Base-by-base conservation (phyloP, 2,888 invertebrate genomes). In the Unio pictorum region DNA sequence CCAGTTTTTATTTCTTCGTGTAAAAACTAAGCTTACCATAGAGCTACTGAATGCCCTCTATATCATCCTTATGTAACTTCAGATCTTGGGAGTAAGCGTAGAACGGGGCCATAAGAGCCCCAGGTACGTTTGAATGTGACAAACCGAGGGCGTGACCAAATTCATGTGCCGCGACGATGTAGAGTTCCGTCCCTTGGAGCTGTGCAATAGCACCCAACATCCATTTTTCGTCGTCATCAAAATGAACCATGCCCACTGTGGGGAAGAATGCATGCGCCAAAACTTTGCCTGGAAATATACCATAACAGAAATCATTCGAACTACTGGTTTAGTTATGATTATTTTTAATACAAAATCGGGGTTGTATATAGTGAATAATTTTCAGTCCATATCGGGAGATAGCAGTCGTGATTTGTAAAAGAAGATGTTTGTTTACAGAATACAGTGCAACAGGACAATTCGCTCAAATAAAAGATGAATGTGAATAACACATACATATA, bases 251-350 rank as follows among this genome's bases (percentile, higher is more conserved):
- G 0, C 89, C 89, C 7, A 77, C 74, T 55, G 86, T 86, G 3
- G 88, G 88, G 78, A 82, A 88, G 75, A 83, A 88, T 8, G 88
- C 88, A 68, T 88, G 88, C 0, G 87, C 88, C 60, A 87, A 69
- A 15, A 83, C 80, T 1, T 84, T 81, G 64, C 83, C 85, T 86
- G 76, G 3, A 64, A 64, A 11, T 1, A 45, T 11, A 45, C 45
- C 45, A 11, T 45, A 45, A 45, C 11, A 45, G 11, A 45, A 11
- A 0, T 11, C 45, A 11, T 45, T 45, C 1, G 11, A 45, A 45
- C 1, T 45, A 45, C 8, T 45, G 45, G 11, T 11, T 45, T 11
- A 45, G 45, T 45, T 45, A 45, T 45, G 2, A 45, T 11, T 11
- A 45, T 45, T 45, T 45, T 11, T 45, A 11, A 1, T 11, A 11